Percentiles rank a stretch among this genome's conserved stretches.
These are phyloP conservation scores for Acanthococcus lagerstroemiae DNA, from an alignment of 2,888 invertebrate species.

Conservation along the genomic window DNA sequence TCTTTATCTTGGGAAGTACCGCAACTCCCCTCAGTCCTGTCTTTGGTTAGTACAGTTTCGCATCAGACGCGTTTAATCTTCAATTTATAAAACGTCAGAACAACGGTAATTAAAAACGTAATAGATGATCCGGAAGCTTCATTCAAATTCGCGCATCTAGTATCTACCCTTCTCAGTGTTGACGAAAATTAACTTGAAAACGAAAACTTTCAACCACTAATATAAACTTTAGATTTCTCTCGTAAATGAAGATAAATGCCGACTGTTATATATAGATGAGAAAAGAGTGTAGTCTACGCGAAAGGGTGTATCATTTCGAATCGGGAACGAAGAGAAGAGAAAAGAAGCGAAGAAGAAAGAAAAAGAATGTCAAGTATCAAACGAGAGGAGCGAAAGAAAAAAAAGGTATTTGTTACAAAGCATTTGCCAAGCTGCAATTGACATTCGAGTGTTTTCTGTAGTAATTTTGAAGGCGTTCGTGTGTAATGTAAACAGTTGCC, in stretches of 20 bases:
- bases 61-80: background rate
- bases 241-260: slow-evolving; percentile 28
- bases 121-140: slow-evolving; percentile 13
- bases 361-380: slow-evolving; percentile 11
- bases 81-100: background rate
- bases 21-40: too few relatives aligned
- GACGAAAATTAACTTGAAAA: background rate
- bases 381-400: background rate
- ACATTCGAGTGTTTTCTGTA: slow-evolving; percentile 25
- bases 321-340: background rate
- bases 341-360: background rate
- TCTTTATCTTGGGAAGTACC: too few relatives aligned
- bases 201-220: slow-evolving; percentile 3
- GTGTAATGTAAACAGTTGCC: slow-evolving; percentile 23
- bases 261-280: background rate
- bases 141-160: background rate
- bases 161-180: background rate
- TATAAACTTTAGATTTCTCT: slow-evolving; percentile 11
- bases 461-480: slow-evolving; percentile 27
- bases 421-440: slow-evolving; percentile 29
- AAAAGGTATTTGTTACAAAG: slow-evolving; percentile 24
- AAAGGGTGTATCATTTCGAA: slow-evolving; percentile 4
- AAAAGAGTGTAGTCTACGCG: background rate
- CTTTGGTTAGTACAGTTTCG: too few relatives aligned
- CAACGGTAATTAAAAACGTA: slow-evolving; percentile 13